These are phyloP conservation scores for Dermolepida albohirtum DNA, from an alignment of 2,888 invertebrate species.

Conservation along the genomic window DNA sequence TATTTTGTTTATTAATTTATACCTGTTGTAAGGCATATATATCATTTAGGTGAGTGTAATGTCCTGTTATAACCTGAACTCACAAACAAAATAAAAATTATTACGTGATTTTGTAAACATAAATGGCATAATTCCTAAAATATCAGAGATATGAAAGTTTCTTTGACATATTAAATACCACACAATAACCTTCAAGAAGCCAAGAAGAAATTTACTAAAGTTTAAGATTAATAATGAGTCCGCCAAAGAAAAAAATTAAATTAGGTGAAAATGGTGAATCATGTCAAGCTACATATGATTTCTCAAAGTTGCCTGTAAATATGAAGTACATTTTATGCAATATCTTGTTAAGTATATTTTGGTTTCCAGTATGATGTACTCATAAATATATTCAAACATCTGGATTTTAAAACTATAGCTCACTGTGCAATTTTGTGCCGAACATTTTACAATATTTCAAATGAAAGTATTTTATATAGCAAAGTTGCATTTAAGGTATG, in stretches of 20 bases:
- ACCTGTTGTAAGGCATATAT: not conserved
- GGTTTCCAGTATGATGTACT: constrained; percentile 53
- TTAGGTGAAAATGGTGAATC: constrained; percentile 28
- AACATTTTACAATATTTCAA: constrained; percentile 54
- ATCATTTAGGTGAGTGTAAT: no score
- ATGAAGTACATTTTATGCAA: not conserved
- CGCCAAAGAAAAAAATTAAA: constrained; percentile 44
- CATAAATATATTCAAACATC: constrained; percentile 53
- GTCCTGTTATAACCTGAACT: constrained; percentile 8
- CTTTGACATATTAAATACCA: constrained; percentile 18
- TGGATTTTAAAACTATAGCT: constrained; percentile 54
- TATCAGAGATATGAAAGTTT: constrained; percentile 13
- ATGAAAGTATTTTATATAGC: constrained; percentile 53
- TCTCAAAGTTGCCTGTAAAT: constrained; percentile 45
- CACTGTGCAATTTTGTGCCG: constrained; percentile 55
- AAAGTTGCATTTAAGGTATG: constrained; percentile 54
- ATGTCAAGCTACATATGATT: constrained; percentile 34
- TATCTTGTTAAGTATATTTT: constrained; percentile 10
- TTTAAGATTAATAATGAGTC: constrained; percentile 23
- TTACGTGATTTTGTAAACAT: constrained; percentile 25
- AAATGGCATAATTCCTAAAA: constrained; percentile 16
- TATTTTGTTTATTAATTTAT: not conserved
- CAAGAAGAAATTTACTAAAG: not conserved
- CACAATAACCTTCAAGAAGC: constrained; percentile 10
- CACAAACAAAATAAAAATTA: constrained; percentile 1